Evolutionary conservation across 2,888 invertebrate species (phyloP), one percentile per base, ranked within the genome.

Genomic region (Mimachlamys varia): DNA sequence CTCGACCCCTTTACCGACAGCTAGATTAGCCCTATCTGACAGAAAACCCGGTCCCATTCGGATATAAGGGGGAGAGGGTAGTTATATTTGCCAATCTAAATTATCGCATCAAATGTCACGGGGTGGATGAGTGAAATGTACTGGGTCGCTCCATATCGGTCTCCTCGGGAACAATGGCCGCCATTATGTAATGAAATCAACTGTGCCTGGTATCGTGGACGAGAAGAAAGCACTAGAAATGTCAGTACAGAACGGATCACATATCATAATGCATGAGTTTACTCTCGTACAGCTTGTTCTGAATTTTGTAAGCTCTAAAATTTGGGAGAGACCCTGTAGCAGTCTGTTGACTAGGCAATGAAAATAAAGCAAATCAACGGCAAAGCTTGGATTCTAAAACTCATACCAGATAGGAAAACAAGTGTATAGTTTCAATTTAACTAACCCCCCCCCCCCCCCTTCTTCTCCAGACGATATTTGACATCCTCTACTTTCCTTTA

Each of bases 71-170:
- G 76, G 76, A 76, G 22, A 33, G 76, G 76, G 76, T 76, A 76
- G 76, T 76, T 76, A 27, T 76, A 76, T 76, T 76, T 76, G 76
- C 76, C 33, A 17, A 76, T 76, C 76, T 76, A 27, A 76, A 76
- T 76, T 12, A 76, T 76, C 33, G 33, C 7, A 76, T 76, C 76
- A 76, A 33, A 76, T 76, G 76, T 27, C 76, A 76, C 76, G 27
- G 76, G 27, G 76, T 62, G 76, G 33, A 76, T 76, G 33, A 76
- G 76, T 76, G 76, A 76, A 76, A 33, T 27, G 76, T 76, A 76
- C 76, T 76, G 0, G 33, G 76, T 76, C 33, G 76, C 33, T 76
- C 76, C 76, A 7, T 76, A 12, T 76, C n/a, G 33, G 76, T 27
- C 76, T 33, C 33, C 13, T 12, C 33, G 13, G 33, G 76, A 33